Evolutionary conservation across 2,113 vertebrate genomes (phyloP), one percentile per base, ranked within the genome.

Genomic region (Paramisgurnus dabryanus): DNA sequence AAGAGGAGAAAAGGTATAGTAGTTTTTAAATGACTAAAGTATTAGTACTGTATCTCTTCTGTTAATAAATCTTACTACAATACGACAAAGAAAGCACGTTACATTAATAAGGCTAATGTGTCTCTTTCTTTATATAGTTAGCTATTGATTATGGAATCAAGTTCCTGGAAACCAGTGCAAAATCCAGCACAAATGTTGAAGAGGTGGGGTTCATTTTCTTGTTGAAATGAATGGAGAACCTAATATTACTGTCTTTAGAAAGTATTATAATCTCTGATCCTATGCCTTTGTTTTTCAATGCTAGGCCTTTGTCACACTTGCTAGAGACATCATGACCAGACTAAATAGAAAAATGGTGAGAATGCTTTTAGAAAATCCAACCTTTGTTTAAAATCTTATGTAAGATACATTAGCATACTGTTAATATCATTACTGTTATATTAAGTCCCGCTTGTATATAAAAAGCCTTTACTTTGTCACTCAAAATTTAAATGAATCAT

Each of bases 121-220:
- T 86, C 6, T 0, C 22, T 91, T 66, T 88, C 66, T 87, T 89
- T 61, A 85, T 53, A 41, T 47, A 99, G 97, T 89, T 99, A 91
- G 97, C 97, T 50, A 99, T 99, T 90, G 97, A 99, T 92, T 98
- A 98, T 74, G 96, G 97, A 79, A 96, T 99, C 63, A 99, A 99
- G 87, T 98, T 99, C 87, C 89, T 99, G 93, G 97, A 99, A 89
- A 98, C 97, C 9, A 99, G 97, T 85, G 97, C 97, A 82, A 98
- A 99, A 91, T 96, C 97, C 76, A 95, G 97, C 90, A 91, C 96
- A 88, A 99, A 98, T 76, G 97, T 99, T 74, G 96, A 99, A 91
- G 97, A 99, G 95, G 97, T 99, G 91, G n/a, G 94, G 6, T 9
- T 41, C 41, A 50, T n/a, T 10, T 2, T 55, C 0, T 39, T 70